Percentiles rank a stretch among this genome's conserved stretches.
These are phyloP conservation scores for Osmoderma eremita DNA, from an alignment of 2,888 invertebrate species.

Conservation along the genomic window DNA sequence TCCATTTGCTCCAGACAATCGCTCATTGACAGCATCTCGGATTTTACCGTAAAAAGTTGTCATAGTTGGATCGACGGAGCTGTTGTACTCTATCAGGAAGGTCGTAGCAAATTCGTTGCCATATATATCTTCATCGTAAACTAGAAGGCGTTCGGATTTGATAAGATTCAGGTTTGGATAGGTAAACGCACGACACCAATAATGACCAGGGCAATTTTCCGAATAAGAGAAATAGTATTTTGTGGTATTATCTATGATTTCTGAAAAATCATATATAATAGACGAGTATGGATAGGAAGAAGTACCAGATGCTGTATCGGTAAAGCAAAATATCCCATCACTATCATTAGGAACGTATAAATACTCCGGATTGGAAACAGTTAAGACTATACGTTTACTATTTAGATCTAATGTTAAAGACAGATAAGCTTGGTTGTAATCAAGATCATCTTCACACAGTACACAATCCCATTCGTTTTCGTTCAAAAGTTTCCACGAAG, in stretches of 20 bases:
- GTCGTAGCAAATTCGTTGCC: slow-evolving; percentile 40
- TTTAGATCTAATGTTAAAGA: slow-evolving; percentile 25
- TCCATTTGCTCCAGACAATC: neutral
- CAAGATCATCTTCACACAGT: slow-evolving; percentile 35
- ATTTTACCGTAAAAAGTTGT: slow-evolving; percentile 14
- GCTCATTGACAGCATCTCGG: slow-evolving; percentile 1
- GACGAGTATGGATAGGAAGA: slow-evolving; percentile 10
- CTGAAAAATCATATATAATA: slow-evolving; percentile 14
- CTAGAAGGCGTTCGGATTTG: slow-evolving; percentile 25
- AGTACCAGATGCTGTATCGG: slow-evolving; percentile 17
- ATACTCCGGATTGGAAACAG: slow-evolving; percentile 23
- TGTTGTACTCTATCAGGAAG: slow-evolving; percentile 26
- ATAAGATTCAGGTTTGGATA: slow-evolving; percentile 28
- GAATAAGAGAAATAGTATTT: slow-evolving; percentile 36
- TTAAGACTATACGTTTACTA: slow-evolving; percentile 25
- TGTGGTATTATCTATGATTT: slow-evolving; percentile 22
- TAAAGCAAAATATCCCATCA: slow-evolving; percentile 38
- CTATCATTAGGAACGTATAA: slow-evolving; percentile 34
- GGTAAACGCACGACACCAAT: slow-evolving; percentile 41
- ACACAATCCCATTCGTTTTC: slow-evolving; percentile 19
- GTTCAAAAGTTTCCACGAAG: slow-evolving; percentile 22
- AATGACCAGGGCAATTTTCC: slow-evolving; percentile 38
- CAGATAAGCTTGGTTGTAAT: slow-evolving; percentile 5
- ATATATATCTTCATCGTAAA: slow-evolving; percentile 39
- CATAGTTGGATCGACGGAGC: slow-evolving; percentile 5